Percentiles rank a stretch among this genome's conserved stretches.
These are phyloP conservation scores for Diaphora mendica DNA, from an alignment of 2,888 invertebrate genomes.

Conservation along the genomic window DNA sequence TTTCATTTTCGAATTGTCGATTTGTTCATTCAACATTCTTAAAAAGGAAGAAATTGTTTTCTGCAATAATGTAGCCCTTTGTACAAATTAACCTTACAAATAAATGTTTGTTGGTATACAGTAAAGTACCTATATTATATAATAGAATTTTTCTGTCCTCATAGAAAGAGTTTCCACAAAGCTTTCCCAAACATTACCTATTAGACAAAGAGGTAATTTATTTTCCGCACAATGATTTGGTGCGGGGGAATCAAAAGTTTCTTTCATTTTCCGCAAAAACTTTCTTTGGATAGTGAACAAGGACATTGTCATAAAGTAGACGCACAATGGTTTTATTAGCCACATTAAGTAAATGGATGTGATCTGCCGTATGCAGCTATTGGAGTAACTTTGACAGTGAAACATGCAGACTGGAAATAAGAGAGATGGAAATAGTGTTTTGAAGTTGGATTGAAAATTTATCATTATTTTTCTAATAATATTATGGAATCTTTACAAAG, in stretches of 20 bases:
- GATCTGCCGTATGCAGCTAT: slow-evolving; percentile 69
- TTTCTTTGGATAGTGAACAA: slow-evolving; percentile 62
- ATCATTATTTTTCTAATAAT: not conserved
- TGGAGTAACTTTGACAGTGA: slow-evolving; percentile 67
- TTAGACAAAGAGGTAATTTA: slow-evolving; percentile 66
- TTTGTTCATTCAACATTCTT: not conserved
- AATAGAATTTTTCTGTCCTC: slow-evolving; percentile 43
- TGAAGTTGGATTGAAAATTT: not conserved
- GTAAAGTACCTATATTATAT: not conserved
- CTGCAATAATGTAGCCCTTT: not conserved
- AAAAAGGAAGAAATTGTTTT: not conserved
- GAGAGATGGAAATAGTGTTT: not conserved
- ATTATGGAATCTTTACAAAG: not conserved
- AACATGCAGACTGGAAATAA: slow-evolving; percentile 23
- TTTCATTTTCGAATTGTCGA: not conserved
- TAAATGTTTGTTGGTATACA: not conserved
- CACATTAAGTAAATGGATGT: slow-evolving; percentile 79
- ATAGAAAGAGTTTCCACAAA: slow-evolving; percentile 54
- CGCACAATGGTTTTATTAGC: slow-evolving; percentile 81
- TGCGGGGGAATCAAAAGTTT: slow-evolving; percentile 68
- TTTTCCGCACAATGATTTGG: slow-evolving; percentile 61
- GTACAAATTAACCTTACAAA: not conserved
- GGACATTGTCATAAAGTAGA: slow-evolving; percentile 75
- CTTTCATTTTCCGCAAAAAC: slow-evolving; percentile 57
- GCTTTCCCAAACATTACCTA: slow-evolving; percentile 56